These are phyloP conservation scores for Epirrita christyi DNA, from an alignment of 2,888 invertebrate genomes.

Conservation along the genomic window DNA sequence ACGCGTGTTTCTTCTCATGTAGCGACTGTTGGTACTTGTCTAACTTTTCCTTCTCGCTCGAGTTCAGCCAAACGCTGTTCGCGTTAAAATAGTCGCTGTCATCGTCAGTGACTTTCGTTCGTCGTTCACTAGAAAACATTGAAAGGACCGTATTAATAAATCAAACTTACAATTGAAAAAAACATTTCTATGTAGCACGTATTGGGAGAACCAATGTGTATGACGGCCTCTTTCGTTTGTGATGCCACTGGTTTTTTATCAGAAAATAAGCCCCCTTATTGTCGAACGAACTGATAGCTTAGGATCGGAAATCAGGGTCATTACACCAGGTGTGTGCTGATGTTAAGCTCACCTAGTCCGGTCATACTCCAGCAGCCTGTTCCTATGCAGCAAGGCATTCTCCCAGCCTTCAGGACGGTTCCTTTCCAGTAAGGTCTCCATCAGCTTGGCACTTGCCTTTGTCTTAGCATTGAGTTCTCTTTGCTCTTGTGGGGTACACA, in stretches of 20 bases:
- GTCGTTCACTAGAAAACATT: slow-evolving; percentile 89
- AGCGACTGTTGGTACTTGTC: slow-evolving; percentile 88
- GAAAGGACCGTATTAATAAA: too few relatives aligned
- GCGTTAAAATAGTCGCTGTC: slow-evolving; percentile 96
- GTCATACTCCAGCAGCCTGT: slow-evolving; percentile 93
- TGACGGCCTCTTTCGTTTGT: too few relatives aligned
- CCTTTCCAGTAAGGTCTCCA: slow-evolving; percentile 86
- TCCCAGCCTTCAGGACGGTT: slow-evolving; percentile 86
- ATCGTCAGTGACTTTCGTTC: slow-evolving; percentile 95
- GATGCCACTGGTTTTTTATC: too few relatives aligned
- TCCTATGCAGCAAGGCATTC: slow-evolving; percentile 90
- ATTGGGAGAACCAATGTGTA: too few relatives aligned
- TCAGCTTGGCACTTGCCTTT: slow-evolving; percentile 88
- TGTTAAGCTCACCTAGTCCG: slow-evolving; percentile 88
- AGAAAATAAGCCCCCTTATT: too few relatives aligned
- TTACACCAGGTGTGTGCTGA: too few relatives aligned
- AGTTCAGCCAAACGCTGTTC: slow-evolving; percentile 92
- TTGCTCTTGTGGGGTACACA: slow-evolving; percentile 90
- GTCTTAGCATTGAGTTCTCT: slow-evolving; percentile 87
- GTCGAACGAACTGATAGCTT: too few relatives aligned
- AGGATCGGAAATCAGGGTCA: too few relatives aligned
- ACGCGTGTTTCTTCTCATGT: slow-evolving; percentile 88
- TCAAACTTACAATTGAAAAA: too few relatives aligned
- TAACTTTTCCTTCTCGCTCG: slow-evolving; percentile 87
- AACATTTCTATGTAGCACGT: too few relatives aligned